Evolutionary conservation across 1,140 invertebrate species (phyloP), one percentile per base, ranked within the genome.

Genomic region (Microplitis mediator): DNA sequence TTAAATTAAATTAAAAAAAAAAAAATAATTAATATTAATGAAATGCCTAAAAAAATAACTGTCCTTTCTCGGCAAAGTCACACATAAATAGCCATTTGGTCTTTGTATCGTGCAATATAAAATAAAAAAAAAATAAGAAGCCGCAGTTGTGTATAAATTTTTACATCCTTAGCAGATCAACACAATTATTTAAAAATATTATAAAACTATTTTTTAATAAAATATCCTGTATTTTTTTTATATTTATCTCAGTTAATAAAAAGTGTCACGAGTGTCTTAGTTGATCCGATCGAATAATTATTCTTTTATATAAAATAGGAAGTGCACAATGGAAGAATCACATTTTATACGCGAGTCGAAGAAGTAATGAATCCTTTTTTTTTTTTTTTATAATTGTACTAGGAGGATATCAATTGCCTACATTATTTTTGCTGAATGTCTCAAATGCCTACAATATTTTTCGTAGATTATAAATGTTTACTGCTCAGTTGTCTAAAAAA

Each of bases 1-100:
- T 45, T 45, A 45, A 45, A 45, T 45, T 45, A 45, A 45, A 45
- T 45, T 45, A 45, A 9, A 45, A 45, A 45, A 45, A 45, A 45
- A 45, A 45, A 45, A 60, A 34, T 60, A 32, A 31, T 63, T 63
- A 60, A 69, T 50, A 67, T 52, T 23, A 66, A 51, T 67, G 32
- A 84, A 85, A 84, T 84, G 81, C 78, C 78, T 81, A 84, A 80
- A 76, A 71, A 78, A 79, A 67, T 79, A 79, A 84, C 80, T 81
- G 80, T 82, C 81, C 79, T 77, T 82, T 84, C 64, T 45, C 75
- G 54, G 70, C 70, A 72, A 52, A 64, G 63, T 72, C 70, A 66
- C 50, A 50, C 32, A 54, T 63, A 31, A 35, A 65, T 65, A 75
- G 71, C 67, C 67, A 75, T 75, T 65, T 66, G 70, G 58, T 75